These are phyloP conservation scores for Drosophila yooni DNA, from an alignment of 2,888 invertebrate genomes.

Conservation along the genomic window DNA sequence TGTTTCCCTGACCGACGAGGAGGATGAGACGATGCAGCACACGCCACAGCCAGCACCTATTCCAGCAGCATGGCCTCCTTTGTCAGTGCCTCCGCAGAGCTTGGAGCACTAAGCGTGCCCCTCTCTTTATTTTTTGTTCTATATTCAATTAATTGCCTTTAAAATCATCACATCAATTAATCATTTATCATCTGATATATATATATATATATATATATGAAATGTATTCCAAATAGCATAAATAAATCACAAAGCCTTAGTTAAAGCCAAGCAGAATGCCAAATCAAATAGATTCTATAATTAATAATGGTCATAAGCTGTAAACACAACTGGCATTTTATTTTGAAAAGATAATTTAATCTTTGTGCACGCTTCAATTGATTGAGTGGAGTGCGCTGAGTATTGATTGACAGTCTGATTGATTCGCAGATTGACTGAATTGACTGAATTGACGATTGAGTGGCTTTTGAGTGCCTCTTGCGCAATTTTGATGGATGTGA, in stretches of 20 bases:
- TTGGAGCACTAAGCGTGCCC: slow-evolving; percentile 9
- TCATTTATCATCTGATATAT: slow-evolving; percentile 11
- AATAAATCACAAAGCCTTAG: background rate
- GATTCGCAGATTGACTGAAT: slow-evolving; percentile 14
- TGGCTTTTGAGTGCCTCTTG: slow-evolving; percentile 39
- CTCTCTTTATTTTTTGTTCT: slow-evolving; percentile 25
- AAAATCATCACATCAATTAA: slow-evolving; percentile 24
- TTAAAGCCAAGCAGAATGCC: background rate
- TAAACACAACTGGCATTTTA: background rate
- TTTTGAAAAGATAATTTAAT: background rate
- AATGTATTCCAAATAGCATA: background rate
- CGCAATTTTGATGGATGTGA: slow-evolving; percentile 60
- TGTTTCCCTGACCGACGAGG: slow-evolving; percentile 59
- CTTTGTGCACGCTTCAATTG: slow-evolving; percentile 18
- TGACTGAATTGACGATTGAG: slow-evolving; percentile 23
- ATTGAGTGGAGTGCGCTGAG: slow-evolving; percentile 4
- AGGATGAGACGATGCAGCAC: slow-evolving; percentile 63
- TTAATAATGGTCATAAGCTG: background rate
- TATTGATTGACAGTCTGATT: slow-evolving; percentile 23
- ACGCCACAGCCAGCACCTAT: slow-evolving; percentile 31
- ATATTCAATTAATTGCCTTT: slow-evolving; percentile 24
- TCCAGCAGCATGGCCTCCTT: slow-evolving; percentile 66
- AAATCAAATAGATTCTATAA: background rate
- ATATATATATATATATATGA: slow-evolving; percentile 8
- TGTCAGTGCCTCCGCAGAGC: slow-evolving; percentile 46